Evolutionary conservation across 2,797 vertebrate genomes (phyloP), one percentile per base, ranked within the genome.

Genomic region (Artibeus jamaicensis): DNA sequence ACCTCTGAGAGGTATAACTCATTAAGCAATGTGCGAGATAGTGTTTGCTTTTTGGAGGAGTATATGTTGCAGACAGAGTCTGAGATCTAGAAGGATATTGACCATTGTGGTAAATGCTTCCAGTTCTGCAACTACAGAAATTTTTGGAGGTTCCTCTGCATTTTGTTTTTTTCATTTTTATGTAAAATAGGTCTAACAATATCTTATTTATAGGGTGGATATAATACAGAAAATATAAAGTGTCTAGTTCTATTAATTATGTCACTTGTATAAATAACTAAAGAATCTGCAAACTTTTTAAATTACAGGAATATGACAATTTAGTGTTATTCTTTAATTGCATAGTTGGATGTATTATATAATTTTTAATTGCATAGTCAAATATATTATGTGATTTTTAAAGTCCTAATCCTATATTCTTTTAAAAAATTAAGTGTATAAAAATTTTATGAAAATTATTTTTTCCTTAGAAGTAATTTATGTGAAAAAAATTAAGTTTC

Each of bases 1-100:
- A 74, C 99, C 98, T 93, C 96, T 98, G 84, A 99, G 99, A 99
- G 99, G 99, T 99, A 98, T 93, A 95, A 44, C 73, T 96, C 94
- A 42, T 42, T 48, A 97, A 94, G 9, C 88, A 86, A 8, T 89
- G 5, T 46, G 74, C 95, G 95, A 84, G 67, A 96, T 44, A n/a
- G 12, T 86, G 1, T 89, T 97, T 92, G 26, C 10, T n/a, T 83
- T 97, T 86, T 26, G 76, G 74, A 84, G 19, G 18, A 86, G 44
- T 82, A 70, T 74, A 9, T 86, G 1, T 79, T 53, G 26, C 44
- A 29, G 53, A 53, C 24, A 67, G 29, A 74, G 48, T 39, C 68
- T 57, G n/a, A 46, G 3, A 29, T 5, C 44, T 94, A 0, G 67
- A 55, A 44, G 6, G 55, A 73, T 55, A 73, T 74, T 73, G 81